Evolutionary conservation across 2,113 vertebrate species (phyloP).

Genomic region (Chelonoidis abingdonii): DNA sequence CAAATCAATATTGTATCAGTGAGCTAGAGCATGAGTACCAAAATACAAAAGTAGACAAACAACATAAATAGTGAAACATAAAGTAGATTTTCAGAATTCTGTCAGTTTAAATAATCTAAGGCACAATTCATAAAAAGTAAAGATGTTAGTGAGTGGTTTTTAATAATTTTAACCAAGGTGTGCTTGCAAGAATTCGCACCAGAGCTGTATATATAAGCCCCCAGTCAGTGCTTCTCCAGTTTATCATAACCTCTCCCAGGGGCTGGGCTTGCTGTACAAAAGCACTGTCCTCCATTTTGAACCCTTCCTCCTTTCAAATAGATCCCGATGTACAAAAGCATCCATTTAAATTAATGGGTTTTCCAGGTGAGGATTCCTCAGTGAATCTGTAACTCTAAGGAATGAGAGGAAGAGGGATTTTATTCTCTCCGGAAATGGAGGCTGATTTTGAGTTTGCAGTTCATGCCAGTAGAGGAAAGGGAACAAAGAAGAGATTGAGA

Average conservation of each 20-base stretch:
- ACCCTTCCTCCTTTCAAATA: not conserved
- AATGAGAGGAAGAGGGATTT: not conserved
- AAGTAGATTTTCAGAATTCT: not conserved
- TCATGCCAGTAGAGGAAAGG: not conserved
- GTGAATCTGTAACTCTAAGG: not conserved
- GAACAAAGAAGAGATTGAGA: not conserved
- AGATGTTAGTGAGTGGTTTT: not conserved
- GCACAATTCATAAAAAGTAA: not conserved
- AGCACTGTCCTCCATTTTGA: not conserved
- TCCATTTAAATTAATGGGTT: not conserved
- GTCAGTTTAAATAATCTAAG: not conserved
- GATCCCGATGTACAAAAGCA: rapidly evolving
- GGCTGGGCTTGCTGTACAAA: not conserved
- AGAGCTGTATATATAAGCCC: not conserved
- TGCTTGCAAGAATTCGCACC: rapidly evolving
- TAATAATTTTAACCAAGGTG: rapidly evolving
- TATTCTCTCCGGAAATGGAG: not conserved
- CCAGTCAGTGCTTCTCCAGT: not conserved
- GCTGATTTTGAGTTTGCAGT: not conserved
- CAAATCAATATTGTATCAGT: not conserved
- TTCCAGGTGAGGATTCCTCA: not conserved
- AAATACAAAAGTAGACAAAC: not conserved
- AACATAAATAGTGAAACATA: not conserved
- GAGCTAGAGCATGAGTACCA: not conserved
- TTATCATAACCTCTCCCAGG: rapidly evolving